Evolutionary conservation across 2,888 invertebrate genomes (phyloP).

Genomic region (Pristionchus entomophagus): DNA sequence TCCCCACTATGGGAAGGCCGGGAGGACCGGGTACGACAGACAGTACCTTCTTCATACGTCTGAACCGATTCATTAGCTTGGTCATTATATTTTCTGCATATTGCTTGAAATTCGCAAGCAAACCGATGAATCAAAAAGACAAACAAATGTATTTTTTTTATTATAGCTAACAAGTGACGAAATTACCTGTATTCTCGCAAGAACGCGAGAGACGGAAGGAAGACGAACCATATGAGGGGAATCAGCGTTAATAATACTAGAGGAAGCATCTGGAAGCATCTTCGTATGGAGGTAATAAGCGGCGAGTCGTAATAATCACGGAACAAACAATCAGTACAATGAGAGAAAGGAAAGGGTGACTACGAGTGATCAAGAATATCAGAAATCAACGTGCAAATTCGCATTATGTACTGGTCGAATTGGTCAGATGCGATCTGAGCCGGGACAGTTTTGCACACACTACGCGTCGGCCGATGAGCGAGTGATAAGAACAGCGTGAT

Average conservation of each 20-base stretch:
- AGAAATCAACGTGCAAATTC: neutral
- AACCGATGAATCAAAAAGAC: too few species aligned
- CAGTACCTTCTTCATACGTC: neutral
- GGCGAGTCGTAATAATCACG: too few species aligned
- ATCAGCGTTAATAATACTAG: neutral
- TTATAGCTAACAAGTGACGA: neutral
- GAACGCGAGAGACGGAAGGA: neutral
- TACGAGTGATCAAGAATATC: too few species aligned
- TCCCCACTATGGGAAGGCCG: neutral
- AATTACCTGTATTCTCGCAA: neutral
- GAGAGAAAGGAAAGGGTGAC: too few species aligned
- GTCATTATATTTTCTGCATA: too few species aligned
- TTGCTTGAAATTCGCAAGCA: too few species aligned
- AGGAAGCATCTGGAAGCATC: neutral
- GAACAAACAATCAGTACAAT: too few species aligned
- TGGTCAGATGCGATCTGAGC: neutral
- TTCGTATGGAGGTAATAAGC: too few species aligned
- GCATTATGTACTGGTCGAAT: neutral
- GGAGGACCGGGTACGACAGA: neutral
- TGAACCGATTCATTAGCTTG: neutral
- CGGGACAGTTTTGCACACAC: conserved; percentile 8
- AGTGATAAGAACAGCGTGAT: conserved; percentile 10
- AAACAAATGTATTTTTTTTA: too few species aligned
- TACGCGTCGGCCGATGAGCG: neutral
- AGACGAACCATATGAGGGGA: neutral